Conservation (phyloP, 2,113 vertebrate species). For the Mugil cephalus region DNA sequence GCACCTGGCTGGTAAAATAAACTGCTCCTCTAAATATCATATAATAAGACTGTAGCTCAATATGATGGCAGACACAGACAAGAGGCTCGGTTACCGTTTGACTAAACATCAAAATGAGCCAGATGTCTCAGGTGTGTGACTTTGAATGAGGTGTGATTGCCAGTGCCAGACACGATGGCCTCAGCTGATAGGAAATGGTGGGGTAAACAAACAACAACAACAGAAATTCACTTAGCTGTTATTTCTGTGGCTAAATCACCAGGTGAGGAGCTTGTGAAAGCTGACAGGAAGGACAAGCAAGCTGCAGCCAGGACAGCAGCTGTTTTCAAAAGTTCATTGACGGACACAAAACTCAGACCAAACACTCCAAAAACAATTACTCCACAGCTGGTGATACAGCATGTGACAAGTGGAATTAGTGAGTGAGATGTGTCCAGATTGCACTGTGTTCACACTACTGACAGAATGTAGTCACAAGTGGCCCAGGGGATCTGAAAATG, state of each 20-base stretch:
- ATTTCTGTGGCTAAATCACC: neutral
- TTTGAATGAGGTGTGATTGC: conserved; percentile 29
- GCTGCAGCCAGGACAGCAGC: neutral
- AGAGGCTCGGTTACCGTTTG: conserved; percentile 32
- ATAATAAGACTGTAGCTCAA: conserved; percentile 21
- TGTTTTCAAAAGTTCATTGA: neutral
- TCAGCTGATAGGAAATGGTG: neutral
- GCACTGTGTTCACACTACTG: too few species aligned
- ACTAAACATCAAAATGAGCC: conserved; percentile 38
- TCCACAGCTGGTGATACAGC: neutral
- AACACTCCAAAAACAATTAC: neutral
- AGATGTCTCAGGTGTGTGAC: conserved; percentile 38
- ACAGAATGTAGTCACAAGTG: too few species aligned
- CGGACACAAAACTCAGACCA: neutral
- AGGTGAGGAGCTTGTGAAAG: conserved; percentile 1
- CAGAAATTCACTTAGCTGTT: neutral
- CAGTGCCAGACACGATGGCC: neutral
- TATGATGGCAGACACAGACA: conserved; percentile 19
- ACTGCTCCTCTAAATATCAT: conserved; percentile 36
- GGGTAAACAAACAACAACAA: conserved; percentile 1
- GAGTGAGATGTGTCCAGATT: too few species aligned
- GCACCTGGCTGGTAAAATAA: conserved; percentile 38
- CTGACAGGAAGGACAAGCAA: neutral
- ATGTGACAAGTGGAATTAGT: too few species aligned
- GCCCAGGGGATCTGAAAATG: too few species aligned